phyloP scores from a whole-genome alignment of 2,888 invertebrate species.

The Clunio marinus region DNA sequence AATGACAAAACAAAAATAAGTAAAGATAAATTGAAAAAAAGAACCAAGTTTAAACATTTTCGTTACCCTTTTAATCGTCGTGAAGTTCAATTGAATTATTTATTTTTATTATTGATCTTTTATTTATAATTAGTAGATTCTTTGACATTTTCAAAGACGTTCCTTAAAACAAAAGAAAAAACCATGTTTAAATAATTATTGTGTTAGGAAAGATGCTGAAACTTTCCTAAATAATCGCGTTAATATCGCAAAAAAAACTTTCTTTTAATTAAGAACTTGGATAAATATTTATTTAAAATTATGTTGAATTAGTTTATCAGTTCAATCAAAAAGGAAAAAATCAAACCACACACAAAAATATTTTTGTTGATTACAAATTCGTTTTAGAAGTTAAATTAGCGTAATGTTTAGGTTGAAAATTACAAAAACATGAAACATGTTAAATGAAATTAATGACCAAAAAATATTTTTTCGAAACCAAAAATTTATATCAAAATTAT shows the following conservation, averaged over 20 bases:
- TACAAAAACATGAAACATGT: constrained; percentile 4
- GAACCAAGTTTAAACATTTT: constrained; percentile 14
- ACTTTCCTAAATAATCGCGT: neutral
- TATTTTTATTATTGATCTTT: constrained; percentile 20
- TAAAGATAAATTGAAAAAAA: constrained; percentile 12
- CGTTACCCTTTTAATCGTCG: constrained; percentile 22
- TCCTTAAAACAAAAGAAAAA: constrained; percentile 23
- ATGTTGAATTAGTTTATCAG: neutral
- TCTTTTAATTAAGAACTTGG: neutral
- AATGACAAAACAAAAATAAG: neutral
- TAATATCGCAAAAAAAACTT: neutral
- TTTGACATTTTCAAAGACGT: constrained; percentile 17
- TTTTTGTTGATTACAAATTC: constrained; percentile 22
- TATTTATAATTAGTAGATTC: neutral
- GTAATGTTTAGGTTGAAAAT: constrained; percentile 20
- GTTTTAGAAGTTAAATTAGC: constrained; percentile 23
- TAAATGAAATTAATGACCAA: constrained; percentile 29
- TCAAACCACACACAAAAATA: constrained; percentile 34
- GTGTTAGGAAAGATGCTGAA: no score
- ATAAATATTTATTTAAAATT: constrained; percentile 5
- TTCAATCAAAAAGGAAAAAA: constrained; percentile 14
- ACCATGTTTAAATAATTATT: no score
- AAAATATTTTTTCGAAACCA: constrained; percentile 38
- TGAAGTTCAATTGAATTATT: constrained; percentile 17
- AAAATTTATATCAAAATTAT: constrained; percentile 19